A percentile compares a stretch with the other conserved stretches of the same genome.
These are phyloP conservation scores for Luperina testacea DNA, from an alignment of 2,888 invertebrate species.

Conservation along the genomic window DNA sequence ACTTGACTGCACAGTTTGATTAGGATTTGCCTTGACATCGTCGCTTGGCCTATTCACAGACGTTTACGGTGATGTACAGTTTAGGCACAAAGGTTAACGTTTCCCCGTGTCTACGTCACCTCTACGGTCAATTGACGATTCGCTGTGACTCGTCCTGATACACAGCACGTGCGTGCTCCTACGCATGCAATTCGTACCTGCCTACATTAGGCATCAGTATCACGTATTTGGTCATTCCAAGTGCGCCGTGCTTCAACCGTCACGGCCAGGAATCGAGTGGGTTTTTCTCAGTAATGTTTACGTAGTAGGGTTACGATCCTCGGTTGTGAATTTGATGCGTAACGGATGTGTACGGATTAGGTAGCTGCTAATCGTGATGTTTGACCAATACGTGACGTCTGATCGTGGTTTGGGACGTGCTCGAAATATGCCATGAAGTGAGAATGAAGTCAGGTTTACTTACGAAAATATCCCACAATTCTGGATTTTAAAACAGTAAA, in stretches of 20 bases:
- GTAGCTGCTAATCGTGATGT: slow-evolving; percentile 70
- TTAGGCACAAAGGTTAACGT: slow-evolving; percentile 75
- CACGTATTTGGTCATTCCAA: slow-evolving; percentile 65
- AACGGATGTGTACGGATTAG: slow-evolving; percentile 68
- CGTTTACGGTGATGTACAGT: slow-evolving; percentile 66
- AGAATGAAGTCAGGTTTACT: slow-evolving; percentile 40
- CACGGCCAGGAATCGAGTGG: slow-evolving; percentile 74
- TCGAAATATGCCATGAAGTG: slow-evolving; percentile 28
- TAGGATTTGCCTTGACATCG: slow-evolving; percentile 60
- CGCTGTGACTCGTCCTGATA: slow-evolving; percentile 78
- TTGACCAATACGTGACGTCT: slow-evolving; percentile 53
- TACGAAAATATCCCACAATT: slow-evolving; percentile 25
- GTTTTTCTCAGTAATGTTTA: slow-evolving; percentile 78
- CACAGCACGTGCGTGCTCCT: slow-evolving; percentile 80
- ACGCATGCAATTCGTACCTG: slow-evolving; percentile 71
- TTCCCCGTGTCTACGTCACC: slow-evolving; percentile 80
- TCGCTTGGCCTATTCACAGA: slow-evolving; percentile 38
- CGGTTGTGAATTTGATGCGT: slow-evolving; percentile 63
- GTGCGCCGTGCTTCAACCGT: slow-evolving; percentile 43
- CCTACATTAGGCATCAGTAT: slow-evolving; percentile 62
- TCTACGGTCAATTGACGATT: slow-evolving; percentile 75
- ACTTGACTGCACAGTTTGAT: slow-evolving; percentile 49
- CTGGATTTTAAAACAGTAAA: neutral
- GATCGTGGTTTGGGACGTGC: slow-evolving; percentile 47
- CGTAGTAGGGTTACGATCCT: slow-evolving; percentile 63